Evolutionary conservation across 2,888 invertebrate genomes (phyloP).

Genomic region (Dynastes tityus): DNA sequence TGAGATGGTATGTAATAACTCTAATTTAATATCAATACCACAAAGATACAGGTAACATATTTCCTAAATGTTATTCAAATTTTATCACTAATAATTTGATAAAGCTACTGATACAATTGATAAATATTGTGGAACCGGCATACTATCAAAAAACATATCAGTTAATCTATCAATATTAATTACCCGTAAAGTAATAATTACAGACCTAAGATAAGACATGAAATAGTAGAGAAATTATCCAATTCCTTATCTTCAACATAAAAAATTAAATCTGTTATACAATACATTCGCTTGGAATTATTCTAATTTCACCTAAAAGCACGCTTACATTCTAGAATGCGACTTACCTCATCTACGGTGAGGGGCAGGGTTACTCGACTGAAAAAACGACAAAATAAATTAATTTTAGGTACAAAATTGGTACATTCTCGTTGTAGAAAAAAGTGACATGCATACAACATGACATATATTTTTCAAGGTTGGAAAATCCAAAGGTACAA

Average conservation of each 20-base stretch:
- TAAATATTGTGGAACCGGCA: not conserved
- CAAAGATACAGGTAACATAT: not conserved
- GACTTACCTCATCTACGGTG: constrained; percentile 95
- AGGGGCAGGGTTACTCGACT: constrained; percentile 97
- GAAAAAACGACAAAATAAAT: constrained; percentile 66
- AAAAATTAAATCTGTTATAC: not conserved
- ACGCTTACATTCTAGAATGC: not conserved
- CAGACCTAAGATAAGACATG: not conserved
- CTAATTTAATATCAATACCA: not conserved
- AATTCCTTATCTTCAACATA: not conserved
- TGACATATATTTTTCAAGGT: constrained; percentile 57
- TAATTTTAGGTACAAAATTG: constrained; percentile 39
- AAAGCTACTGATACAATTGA: not conserved
- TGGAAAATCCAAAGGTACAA: constrained; percentile 43
- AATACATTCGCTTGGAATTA: not conserved
- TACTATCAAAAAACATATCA: not conserved
- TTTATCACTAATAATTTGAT: constrained; percentile 11
- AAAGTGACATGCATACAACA: constrained; percentile 48
- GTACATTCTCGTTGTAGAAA: constrained; percentile 37
- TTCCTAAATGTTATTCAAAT: not conserved
- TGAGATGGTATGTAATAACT: not conserved
- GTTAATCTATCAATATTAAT: constrained; percentile 31
- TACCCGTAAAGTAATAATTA: not conserved
- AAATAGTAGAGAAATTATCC: not conserved
- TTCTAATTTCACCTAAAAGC: too few species aligned